Evolutionary conservation across 2,888 invertebrate species (phyloP).

Genomic region (Caradrina kadenii): DNA sequence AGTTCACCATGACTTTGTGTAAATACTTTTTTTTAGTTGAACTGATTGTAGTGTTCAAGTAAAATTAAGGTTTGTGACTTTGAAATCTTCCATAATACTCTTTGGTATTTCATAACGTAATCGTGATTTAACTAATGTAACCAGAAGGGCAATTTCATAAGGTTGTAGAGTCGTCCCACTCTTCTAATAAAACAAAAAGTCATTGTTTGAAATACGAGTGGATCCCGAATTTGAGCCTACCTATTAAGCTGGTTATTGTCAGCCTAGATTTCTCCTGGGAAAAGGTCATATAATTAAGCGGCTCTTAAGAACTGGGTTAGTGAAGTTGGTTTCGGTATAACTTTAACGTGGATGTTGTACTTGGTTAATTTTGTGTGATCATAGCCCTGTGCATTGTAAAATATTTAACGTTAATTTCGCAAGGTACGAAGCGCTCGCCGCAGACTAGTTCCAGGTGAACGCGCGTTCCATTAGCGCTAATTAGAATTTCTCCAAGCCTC

Average conservation of each 20-base stretch:
- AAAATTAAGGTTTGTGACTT: not conserved
- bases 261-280: slow-evolving; percentile 31
- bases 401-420: slow-evolving; percentile 70
- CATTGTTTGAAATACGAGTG: not conserved
- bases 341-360: slow-evolving; percentile 36
- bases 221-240: slow-evolving; percentile 7
- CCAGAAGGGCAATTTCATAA: not conserved
- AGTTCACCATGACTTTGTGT: slow-evolving; percentile 5
- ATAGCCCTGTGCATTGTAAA: slow-evolving; percentile 55
- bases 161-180: not conserved
- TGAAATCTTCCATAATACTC: not conserved
- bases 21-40: too few species aligned
- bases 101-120: not conserved
- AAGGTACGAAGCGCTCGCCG: slow-evolving; percentile 64
- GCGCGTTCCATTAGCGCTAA: slow-evolving; percentile 86
- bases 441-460: slow-evolving; percentile 80
- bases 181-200: slow-evolving; percentile 10
- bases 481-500: slow-evolving; percentile 82
- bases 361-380: slow-evolving; percentile 49
- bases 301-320: slow-evolving; percentile 51
- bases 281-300: slow-evolving; percentile 35
- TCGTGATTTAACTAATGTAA: not conserved
- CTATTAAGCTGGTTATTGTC: slow-evolving; percentile 20
- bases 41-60: too few species aligned
- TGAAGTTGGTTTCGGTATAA: slow-evolving; percentile 49